phyloP scores from a whole-genome alignment of 2,797 vertebrate species.

The Gouania willdenowi region DNA sequence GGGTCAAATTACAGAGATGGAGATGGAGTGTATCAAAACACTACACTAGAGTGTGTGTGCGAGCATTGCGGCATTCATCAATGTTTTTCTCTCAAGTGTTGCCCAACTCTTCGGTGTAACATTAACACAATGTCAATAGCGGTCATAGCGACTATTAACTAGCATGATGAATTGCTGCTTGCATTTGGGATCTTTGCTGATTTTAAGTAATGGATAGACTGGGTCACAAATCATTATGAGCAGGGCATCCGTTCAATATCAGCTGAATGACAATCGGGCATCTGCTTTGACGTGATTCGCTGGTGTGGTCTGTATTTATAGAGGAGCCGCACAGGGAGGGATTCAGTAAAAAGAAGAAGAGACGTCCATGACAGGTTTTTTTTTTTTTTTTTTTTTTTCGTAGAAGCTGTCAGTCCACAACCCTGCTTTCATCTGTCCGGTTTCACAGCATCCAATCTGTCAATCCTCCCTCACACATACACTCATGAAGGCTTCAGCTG shows the following conservation, averaged over 20 bases:
- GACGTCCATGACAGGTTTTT: background rate
- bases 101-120: constrained; percentile 16
- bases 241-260: constrained; percentile 8
- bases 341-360: constrained; percentile 5
- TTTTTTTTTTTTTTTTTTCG: no score
- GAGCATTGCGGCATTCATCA: constrained; percentile 11
- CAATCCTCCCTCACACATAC: background rate
- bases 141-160: background rate
- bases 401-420: constrained; percentile 4
- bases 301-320: background rate
- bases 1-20: background rate
- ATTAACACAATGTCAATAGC: constrained; percentile 26
- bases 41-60: background rate
- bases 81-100: constrained; percentile 19
- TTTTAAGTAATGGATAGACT: constrained; percentile 10
- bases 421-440: constrained; percentile 1
- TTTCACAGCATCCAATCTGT: constrained; percentile 3
- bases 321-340: no score
- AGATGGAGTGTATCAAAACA: background rate
- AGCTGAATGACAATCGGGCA: constrained; percentile 8
- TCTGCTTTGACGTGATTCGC: background rate
- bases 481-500: constrained; percentile 9
- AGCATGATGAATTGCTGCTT: fast-evolving
- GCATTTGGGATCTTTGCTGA: background rate
- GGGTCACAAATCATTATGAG: constrained; percentile 6